Conservation (phyloP, 1,140 invertebrate genomes). For the Drosophila jambulina region DNA sequence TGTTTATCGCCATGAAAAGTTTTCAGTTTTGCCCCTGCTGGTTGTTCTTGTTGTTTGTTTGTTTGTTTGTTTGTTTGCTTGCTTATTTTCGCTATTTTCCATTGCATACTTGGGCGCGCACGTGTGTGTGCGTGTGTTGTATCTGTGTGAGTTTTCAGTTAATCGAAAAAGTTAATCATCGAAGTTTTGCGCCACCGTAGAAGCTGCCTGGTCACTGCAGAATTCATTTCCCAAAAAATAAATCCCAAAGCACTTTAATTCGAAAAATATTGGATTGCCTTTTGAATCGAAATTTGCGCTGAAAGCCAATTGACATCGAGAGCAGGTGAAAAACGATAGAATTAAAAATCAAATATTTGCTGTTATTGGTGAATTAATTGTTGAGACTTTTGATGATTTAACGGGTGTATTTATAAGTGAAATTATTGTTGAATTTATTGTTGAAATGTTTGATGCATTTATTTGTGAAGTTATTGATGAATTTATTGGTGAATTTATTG, state of each 20-base stretch:
- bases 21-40: constrained; percentile 51
- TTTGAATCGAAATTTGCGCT: not conserved
- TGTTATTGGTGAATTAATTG: not conserved
- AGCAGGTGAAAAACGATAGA: not conserved
- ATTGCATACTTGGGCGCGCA: constrained; percentile 53
- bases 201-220: constrained; percentile 64
- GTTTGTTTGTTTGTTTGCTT: constrained; percentile 43
- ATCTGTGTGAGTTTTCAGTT: constrained; percentile 73
- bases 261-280: not conserved
- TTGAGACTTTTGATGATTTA: not conserved
- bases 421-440: not conserved
- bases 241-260: constrained; percentile 19
- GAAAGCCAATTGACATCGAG: not conserved
- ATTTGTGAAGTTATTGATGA: not conserved
- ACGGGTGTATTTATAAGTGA: not conserved
- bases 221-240: constrained; percentile 47
- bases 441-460: not conserved
- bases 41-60: constrained; percentile 30
- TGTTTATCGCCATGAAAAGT: constrained; percentile 78
- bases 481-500: not conserved
- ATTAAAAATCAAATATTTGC: not conserved
- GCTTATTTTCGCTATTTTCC: constrained; percentile 55
- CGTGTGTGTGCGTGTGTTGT: constrained; percentile 37
- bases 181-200: constrained; percentile 62
- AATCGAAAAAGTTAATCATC: constrained; percentile 83